phyloP scores from a whole-genome alignment of 2,797 vertebrate species.

The Anolis apletophallus region DNA sequence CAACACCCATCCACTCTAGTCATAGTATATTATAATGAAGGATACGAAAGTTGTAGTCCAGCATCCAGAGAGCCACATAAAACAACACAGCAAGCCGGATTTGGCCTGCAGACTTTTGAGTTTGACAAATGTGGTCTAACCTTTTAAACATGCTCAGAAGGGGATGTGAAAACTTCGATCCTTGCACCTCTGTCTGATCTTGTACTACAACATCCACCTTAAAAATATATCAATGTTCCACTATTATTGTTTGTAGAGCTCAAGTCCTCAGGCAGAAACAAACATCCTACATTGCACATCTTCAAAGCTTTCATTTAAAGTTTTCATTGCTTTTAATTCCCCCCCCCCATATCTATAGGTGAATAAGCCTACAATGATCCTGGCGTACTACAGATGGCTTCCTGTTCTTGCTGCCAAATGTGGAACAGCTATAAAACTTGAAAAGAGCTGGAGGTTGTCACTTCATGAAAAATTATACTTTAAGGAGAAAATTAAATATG shows the following conservation, averaged over 20 bases:
- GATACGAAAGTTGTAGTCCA: too few relatives aligned
- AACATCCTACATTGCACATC: constrained; percentile 49
- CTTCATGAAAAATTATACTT: constrained; percentile 64
- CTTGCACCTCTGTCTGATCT: constrained; percentile 31
- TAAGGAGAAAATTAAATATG: constrained; percentile 67
- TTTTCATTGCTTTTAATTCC: constrained; percentile 72
- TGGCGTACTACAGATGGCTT: constrained; percentile 74
- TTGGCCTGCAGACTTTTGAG: too few relatives aligned
- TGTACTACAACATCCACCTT: constrained; percentile 43
- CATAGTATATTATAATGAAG: too few relatives aligned
- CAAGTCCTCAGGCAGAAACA: constrained; percentile 28
- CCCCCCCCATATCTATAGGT: constrained; percentile 53
- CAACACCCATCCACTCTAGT: too few relatives aligned
- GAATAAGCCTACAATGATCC: constrained; percentile 67
- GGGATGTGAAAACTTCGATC: constrained; percentile 12
- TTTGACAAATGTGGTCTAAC: too few relatives aligned
- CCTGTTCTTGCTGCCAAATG: constrained; percentile 76
- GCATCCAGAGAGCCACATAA: too few relatives aligned
- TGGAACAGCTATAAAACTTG: constrained; percentile 75
- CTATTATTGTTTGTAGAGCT: constrained; percentile 48
- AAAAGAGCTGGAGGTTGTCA: constrained; percentile 71
- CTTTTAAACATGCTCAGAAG: background rate
- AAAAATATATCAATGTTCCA: background rate
- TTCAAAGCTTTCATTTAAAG: constrained; percentile 69
- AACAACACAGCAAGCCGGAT: too few relatives aligned